phyloP scores from a whole-genome alignment of 2,113 vertebrate species.

The Edolisoma coerulescens region DNA sequence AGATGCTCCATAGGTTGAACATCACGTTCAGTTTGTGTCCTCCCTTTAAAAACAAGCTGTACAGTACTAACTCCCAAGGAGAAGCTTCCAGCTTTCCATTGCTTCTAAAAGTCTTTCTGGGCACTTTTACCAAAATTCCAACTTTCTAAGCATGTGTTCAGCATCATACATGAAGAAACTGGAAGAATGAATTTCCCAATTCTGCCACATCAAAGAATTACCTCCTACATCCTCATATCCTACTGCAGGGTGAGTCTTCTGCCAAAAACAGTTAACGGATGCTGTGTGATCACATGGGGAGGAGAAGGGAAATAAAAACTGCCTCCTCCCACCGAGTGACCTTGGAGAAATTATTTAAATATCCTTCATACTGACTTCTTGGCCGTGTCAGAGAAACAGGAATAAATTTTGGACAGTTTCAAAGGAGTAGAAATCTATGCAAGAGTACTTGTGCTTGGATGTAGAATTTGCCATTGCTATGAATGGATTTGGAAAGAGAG shows the following conservation, averaged over 20 bases:
- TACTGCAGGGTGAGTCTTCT: background rate
- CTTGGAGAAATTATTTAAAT: background rate
- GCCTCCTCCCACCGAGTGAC: background rate
- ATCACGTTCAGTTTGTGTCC: background rate
- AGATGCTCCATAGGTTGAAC: background rate
- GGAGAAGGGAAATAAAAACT: background rate
- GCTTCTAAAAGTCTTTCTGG: background rate
- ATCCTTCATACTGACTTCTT: background rate
- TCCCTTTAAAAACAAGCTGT: background rate
- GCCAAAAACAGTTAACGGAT: background rate
- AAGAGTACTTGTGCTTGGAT: background rate
- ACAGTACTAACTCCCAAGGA: background rate
- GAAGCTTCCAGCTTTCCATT: background rate
- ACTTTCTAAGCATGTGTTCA: background rate
- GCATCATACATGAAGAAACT: background rate
- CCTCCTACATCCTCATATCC: background rate
- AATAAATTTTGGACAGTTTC: background rate
- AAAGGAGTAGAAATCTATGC: background rate
- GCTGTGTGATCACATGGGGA: background rate
- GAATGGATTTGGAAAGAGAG: background rate
- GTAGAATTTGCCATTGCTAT: background rate
- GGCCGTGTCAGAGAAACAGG: background rate
- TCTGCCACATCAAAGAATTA: background rate
- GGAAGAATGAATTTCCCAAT: background rate
- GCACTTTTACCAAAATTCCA: background rate